Evolutionary conservation across 2,113 vertebrate genomes (phyloP), one percentile per base, ranked within the genome.

Genomic region (Centrocercus urophasianus): DNA sequence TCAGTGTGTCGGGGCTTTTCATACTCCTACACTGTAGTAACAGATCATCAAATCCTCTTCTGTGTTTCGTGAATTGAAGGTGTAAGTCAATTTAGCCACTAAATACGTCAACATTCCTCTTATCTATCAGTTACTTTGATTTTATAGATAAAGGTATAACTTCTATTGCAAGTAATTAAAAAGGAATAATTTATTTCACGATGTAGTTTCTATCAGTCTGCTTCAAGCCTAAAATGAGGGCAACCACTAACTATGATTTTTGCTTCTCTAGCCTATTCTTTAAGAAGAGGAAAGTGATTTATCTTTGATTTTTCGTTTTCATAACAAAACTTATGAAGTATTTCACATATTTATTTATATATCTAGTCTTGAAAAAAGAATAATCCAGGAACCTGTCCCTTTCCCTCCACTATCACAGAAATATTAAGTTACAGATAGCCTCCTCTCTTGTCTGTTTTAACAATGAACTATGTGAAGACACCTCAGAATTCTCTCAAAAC

Each of bases 151-250:
- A 97, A 95, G 93, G 93, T 95, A 42, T 92, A 94, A 94, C 94
- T 94, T 92, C 93, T 90, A 83, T 63, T 93, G 83, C 83, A 63
- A 52, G 69, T 95, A 96, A 97, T 95, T 97, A 96, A 96, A 96
- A 96, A 95, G 73, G 95, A 97, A 95, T 96, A 96, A 97, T 96
- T 97, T 93, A 95, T 96, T 95, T 91, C 86, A 96, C 74, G 83
- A 88, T 86, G 90, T 94, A 91, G 79, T 94, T 93, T 90, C 89
- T 87, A 93, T 95, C 88, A 93, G 86, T 27, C 61, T 90, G 91
- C 94, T 94, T 94, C 93, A 93, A 95, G 80, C 48, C 24, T 93
- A 95, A 96, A 97, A 95, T 73, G 83, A 95, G 94, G 92, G 86
- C 93, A 97, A 94, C 79, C 48, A 78, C 45, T 84, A 88, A 83